Conservation (phyloP, 2,113 vertebrate species). For the Ophthalmotilapia sp. region DNA sequence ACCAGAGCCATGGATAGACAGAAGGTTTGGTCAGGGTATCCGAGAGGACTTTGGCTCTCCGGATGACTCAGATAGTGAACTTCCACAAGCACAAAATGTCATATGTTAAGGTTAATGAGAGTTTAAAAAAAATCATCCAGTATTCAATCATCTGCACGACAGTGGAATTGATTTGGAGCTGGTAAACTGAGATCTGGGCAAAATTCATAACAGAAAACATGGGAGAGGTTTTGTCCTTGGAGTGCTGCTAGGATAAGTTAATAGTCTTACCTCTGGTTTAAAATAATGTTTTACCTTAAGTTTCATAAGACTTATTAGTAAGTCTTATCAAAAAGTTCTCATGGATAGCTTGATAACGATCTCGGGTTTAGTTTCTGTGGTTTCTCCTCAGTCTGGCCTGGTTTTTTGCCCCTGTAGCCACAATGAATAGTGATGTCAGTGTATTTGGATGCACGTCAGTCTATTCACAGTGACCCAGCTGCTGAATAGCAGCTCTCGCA, state of each 20-base stretch:
- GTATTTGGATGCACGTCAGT: neutral
- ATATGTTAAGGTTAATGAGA: neutral
- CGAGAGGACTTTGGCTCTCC: neutral
- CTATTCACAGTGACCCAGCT: neutral
- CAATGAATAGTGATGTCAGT: neutral
- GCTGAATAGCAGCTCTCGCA: neutral
- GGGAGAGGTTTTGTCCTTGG: neutral
- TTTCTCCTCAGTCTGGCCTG: neutral
- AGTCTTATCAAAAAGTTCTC: accelerated
- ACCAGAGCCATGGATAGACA: conserved; percentile 42
- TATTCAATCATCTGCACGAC: neutral
- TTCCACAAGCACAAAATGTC: neutral
- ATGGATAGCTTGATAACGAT: neutral
- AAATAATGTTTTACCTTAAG: neutral
- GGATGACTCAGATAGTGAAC: neutral
- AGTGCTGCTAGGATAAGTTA: neutral
- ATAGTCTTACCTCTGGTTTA: neutral
- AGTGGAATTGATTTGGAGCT: neutral
- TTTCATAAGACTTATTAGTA: neutral
- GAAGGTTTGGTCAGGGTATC: neutral
- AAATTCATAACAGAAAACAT: neutral
- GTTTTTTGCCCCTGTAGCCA: neutral
- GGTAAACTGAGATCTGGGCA: neutral
- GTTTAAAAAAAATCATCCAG: neutral
- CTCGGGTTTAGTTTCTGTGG: neutral